Evolutionary conservation across 2,888 invertebrate genomes (phyloP).

Genomic region (Serripes groenlandicus): DNA sequence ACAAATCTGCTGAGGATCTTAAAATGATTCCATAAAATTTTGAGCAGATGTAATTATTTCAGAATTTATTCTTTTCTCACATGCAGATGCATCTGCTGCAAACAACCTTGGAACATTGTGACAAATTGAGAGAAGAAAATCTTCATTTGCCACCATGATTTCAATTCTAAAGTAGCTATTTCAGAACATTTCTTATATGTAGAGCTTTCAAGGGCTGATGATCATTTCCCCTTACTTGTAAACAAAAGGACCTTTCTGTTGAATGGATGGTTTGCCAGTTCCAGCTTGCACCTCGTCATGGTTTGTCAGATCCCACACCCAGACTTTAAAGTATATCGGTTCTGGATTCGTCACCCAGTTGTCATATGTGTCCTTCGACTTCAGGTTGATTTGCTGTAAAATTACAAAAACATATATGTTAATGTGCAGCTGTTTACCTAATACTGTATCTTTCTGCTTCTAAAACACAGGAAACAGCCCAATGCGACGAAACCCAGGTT

Average conservation of each 20-base stretch:
- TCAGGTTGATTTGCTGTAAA: slow-evolving; percentile 68
- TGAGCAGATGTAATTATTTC: too few relatives aligned
- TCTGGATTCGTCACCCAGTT: slow-evolving; percentile 91
- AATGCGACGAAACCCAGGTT: too few relatives aligned
- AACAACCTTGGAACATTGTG: too few relatives aligned
- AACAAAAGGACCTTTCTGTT: slow-evolving; percentile 73
- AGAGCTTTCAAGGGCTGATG: not conserved
- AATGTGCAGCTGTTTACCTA: not conserved
- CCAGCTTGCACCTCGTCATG: slow-evolving; percentile 68
- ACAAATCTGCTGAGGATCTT: too few relatives aligned
- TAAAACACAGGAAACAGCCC: too few relatives aligned
- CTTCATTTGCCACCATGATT: too few relatives aligned
- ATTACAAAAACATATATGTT: not conserved
- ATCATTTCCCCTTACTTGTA: slow-evolving; percentile 70
- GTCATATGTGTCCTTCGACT: slow-evolving; percentile 90
- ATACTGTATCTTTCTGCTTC: too few relatives aligned
- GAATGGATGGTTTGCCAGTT: slow-evolving; percentile 42
- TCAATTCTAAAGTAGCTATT: not conserved
- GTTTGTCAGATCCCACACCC: slow-evolving; percentile 82
- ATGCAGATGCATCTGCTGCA: too few relatives aligned
- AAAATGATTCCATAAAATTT: too few relatives aligned
- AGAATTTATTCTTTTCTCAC: too few relatives aligned
- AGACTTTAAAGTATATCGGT: slow-evolving; percentile 80
- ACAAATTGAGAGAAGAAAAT: too few relatives aligned
- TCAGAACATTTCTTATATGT: not conserved